These are phyloP conservation scores for Labroides dimidiatus DNA, from an alignment of 2,797 vertebrate genomes.

Conservation along the genomic window DNA sequence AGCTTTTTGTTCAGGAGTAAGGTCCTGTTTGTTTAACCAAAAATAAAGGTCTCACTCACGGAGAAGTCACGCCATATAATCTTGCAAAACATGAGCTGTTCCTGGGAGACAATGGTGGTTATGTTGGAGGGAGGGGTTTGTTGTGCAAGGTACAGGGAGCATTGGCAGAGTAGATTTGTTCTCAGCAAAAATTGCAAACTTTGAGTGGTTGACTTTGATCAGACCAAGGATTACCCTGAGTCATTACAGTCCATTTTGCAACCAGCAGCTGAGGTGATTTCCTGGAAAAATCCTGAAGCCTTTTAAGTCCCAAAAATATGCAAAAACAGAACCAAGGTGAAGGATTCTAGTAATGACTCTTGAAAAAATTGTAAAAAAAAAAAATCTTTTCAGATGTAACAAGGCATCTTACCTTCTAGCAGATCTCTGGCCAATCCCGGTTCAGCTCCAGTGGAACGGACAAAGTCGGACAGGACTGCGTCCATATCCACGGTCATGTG, in stretches of 20 bases:
- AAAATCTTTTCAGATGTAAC: background rate
- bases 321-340: background rate
- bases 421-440: constrained; percentile 96
- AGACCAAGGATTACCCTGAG: background rate
- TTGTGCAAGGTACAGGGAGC: background rate
- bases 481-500: constrained; percentile 97
- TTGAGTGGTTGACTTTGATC: background rate
- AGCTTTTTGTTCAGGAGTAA: background rate
- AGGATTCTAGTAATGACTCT: background rate
- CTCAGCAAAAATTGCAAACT: background rate
- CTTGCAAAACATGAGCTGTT: background rate
- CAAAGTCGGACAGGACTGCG: constrained; percentile 97
- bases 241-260: background rate
- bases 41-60: background rate
- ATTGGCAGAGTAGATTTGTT: background rate
- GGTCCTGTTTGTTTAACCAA: background rate
- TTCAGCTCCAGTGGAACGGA: constrained; percentile 97
- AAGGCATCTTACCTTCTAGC: constrained; percentile 88
- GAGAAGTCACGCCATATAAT: background rate
- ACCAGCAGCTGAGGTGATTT: background rate
- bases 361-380: background rate
- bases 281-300: background rate
- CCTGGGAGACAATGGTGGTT: background rate
- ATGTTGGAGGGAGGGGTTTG: background rate
- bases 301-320: background rate